Evolutionary conservation across 1,140 invertebrate genomes (phyloP), one percentile per base, ranked within the genome.

Genomic region (Luehdorfia chinensis): DNA sequence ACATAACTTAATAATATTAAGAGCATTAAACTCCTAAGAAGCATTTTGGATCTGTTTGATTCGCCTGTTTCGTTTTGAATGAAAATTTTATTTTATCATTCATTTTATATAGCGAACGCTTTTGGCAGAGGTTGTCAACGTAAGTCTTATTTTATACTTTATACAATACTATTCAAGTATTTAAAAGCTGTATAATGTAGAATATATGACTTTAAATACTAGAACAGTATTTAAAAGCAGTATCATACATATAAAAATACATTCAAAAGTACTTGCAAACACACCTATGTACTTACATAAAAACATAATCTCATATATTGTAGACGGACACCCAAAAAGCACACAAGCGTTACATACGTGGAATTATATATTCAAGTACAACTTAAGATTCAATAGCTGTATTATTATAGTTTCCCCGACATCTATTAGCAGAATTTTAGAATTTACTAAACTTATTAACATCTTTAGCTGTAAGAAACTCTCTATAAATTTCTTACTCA

Each of bases 11-110:
- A 11, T 5, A 55, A 66, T 55, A 75, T 49, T n/a, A 81, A 39
- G 25, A 83, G 47, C 16, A 78, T 46, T 14, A 78, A 55, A 67
- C 51, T 50, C 50, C 54, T 68, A 41, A 84, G 47, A 65, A 78
- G 59, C 80, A 84, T 84, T 28, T 32, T 53, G 37, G 48, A 34
- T 53, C n/a, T 31, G 12, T 34, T 57, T 48, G 47, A 14, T 11
- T 30, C 2, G 8, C 28, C 25, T 19, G 34, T 14, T 27, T 23
- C 13, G 14, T 45, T 43, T 25, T 15, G 53, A 69, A 61, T 71
- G 53, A 45, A 50, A 54, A 48, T 23, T 16, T 28, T n/a, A 12
- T 31, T 6, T 31, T 21, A 9, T 31, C 9, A 21, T 18, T 23
- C 30, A 14, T 48, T 60, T 59, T 65, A 66, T 63, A 37, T 44